Base-by-base conservation (phyloP, 2,113 vertebrate species). In the Otolemur garnettii region DNA sequence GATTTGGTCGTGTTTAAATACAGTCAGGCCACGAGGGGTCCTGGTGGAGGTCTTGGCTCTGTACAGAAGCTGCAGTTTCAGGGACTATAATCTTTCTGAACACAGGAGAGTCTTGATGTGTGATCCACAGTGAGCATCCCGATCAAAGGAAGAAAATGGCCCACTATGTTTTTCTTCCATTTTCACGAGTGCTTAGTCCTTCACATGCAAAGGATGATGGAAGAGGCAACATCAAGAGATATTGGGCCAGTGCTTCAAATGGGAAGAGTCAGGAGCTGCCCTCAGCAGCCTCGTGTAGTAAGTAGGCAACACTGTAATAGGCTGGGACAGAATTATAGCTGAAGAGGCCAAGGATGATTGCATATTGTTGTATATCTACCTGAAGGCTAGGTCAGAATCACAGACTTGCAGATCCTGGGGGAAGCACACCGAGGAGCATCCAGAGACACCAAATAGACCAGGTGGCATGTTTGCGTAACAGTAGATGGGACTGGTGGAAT, bases 1-100 rank as follows among this genome's bases (percentile, higher is more conserved):
- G n/a, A 75, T 69, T 68, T 35, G 3, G 0, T 22, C 42, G 1
- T 13, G 57, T 75, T 83, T 53, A 60, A 33, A 13, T 35, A 6
- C 15, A n/a, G 4, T 35, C 33, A 7, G 26, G 50, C 33, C 13
- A 50, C 60, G 53, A 50, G 21, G 9, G 26, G 53, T 42, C 35
- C n/a, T 0, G 0, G 8, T 33, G 17, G n/a, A 66, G 24, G 13
- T 10, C 9, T 14, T 28, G 3, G 4, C 21, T 66, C 57, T 4
- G 0, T 53, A 55, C 26, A 79, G 35, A 92, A 33, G 26, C 5
- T 11, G 12, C 50, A 26, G 18, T n/a, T 62, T 17, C 5, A 0
- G 17, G 55, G 59, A 6, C 42, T 2, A 2, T 30, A 53, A 7
- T 71, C 35, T 28, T 66, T 3, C 0, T 2, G 42, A 21, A 55